Conservation (phyloP, 2,888 invertebrate genomes). For the Lacanobia wlatinum region DNA sequence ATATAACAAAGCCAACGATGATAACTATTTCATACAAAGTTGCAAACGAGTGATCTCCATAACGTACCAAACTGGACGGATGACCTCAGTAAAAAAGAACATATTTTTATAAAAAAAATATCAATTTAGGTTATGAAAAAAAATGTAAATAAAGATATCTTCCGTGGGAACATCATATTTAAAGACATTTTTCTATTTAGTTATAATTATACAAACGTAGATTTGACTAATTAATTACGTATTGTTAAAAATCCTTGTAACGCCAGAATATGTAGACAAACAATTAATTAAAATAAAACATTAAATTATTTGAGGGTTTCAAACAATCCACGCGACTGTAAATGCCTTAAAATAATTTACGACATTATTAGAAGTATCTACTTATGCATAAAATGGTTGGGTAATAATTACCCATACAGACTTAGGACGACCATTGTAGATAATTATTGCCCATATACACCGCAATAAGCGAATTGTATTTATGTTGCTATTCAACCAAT, state of each 20-base stretch:
- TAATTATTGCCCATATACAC: constrained; percentile 21
- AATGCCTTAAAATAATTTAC: neutral
- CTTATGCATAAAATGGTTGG: neutral
- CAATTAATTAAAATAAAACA: neutral
- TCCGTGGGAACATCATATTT: constrained; percentile 24
- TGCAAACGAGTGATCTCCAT: too few species aligned
- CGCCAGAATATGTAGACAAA: neutral
- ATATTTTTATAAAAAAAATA: neutral
- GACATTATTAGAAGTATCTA: neutral
- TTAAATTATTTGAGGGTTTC: constrained; percentile 2
- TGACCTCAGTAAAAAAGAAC: too few species aligned
- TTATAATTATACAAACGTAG: neutral
- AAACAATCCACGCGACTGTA: neutral
- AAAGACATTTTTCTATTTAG: neutral
- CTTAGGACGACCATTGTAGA: neutral
- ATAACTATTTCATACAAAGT: too few species aligned
- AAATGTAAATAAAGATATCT: neutral
- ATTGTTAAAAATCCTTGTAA: constrained; percentile 9
- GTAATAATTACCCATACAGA: neutral
- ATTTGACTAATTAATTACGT: constrained; percentile 20
- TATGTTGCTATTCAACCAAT: neutral
- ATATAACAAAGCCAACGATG: too few species aligned
- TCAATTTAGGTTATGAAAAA: neutral
- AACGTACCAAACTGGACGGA: neutral
- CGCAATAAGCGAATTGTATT: constrained; percentile 1